Evolutionary conservation across 2,797 vertebrate species (phyloP).

Genomic region (Myiotriccus ornatus): DNA sequence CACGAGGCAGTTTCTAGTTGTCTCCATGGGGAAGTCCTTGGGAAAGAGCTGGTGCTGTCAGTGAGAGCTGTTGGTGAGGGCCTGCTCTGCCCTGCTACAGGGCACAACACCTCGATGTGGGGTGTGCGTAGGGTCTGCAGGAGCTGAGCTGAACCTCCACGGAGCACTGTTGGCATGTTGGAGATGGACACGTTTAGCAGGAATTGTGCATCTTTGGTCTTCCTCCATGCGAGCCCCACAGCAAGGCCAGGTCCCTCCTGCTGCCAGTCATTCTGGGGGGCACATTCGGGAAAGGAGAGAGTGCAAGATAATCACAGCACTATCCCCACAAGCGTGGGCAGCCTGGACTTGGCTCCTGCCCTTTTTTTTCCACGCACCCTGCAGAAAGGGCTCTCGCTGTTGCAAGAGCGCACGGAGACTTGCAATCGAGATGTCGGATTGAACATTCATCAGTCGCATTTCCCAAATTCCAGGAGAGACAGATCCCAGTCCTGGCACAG

Average conservation of each 20-base stretch:
- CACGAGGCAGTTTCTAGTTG: background rate
- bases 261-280: accelerated
- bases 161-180: background rate
- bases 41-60: background rate
- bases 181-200: accelerated
- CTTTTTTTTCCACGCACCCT: background rate
- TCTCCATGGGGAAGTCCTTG: background rate
- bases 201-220: background rate
- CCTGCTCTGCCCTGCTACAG: background rate
- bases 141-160: background rate
- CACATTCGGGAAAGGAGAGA: background rate
- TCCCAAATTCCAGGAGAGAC: conserved; percentile 55
- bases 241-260: background rate
- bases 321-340: background rate
- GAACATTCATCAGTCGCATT: conserved; percentile 44
- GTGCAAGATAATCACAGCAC: background rate
- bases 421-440: conserved; percentile 25
- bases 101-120: background rate
- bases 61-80: background rate
- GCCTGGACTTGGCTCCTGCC: background rate
- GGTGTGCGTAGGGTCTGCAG: background rate
- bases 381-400: conserved; percentile 16
- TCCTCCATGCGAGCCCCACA: accelerated
- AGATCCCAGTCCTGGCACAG: conserved; percentile 44
- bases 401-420: background rate